Conservation (phyloP, 2,797 vertebrate genomes). For the Sebastes iracundus region DNA sequence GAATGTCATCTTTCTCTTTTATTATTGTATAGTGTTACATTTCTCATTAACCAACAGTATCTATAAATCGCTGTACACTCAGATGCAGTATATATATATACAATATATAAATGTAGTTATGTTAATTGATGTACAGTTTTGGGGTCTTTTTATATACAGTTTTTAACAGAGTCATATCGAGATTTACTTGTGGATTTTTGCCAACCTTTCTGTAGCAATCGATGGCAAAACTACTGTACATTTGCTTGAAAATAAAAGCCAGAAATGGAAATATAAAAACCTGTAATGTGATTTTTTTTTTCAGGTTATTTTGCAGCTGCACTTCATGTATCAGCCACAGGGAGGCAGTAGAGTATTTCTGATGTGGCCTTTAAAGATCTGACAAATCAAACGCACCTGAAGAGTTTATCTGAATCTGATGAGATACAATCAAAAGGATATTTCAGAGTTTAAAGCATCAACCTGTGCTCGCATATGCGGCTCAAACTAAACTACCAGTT, state of each 20-base stretch:
- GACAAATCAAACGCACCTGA: background rate
- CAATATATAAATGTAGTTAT: conserved; percentile 64
- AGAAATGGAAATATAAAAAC: conserved; percentile 38
- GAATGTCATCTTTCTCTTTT: conserved; percentile 66
- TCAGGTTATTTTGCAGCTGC: background rate
- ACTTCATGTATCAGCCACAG: conserved; percentile 35
- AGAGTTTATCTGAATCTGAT: background rate
- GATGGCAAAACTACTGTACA: conserved; percentile 78
- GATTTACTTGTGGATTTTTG: conserved; percentile 80
- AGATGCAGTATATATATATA: conserved; percentile 41
- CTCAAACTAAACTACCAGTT: background rate
- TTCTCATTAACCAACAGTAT: conserved; percentile 64
- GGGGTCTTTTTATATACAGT: conserved; percentile 82
- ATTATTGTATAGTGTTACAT: conserved; percentile 63
- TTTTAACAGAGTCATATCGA: conserved; percentile 81
- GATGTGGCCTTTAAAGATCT: background rate
- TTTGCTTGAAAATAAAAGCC: conserved; percentile 89
- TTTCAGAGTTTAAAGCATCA: background rate
- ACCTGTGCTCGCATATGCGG: background rate
- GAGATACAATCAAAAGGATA: background rate
- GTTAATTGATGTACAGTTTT: conserved; percentile 82
- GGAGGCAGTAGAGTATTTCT: conserved; percentile 50
- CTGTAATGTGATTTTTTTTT: background rate
- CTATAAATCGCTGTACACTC: conserved; percentile 38
- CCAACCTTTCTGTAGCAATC: conserved; percentile 82